These are phyloP conservation scores for Atopsyche davidsoni DNA, from an alignment of 1,140 invertebrate species.

Conservation along the genomic window DNA sequence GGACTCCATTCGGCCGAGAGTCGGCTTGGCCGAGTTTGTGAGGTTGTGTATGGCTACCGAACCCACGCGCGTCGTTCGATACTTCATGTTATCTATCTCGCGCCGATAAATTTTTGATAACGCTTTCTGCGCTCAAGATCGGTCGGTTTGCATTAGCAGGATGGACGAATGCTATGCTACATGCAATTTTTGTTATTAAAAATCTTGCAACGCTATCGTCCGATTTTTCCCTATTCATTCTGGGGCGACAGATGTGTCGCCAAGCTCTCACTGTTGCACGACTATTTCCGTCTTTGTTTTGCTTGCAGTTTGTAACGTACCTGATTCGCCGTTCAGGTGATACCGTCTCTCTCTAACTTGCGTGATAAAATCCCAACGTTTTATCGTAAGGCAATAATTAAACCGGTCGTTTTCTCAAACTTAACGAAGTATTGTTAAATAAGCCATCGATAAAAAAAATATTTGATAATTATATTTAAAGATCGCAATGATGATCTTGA, in stretches of 20 bases:
- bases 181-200: too few relatives aligned
- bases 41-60: constrained; percentile 17
- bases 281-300: constrained; percentile 16
- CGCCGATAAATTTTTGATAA: constrained; percentile 12
- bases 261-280: constrained; percentile 9
- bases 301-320: neutral
- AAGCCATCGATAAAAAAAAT: too few relatives aligned
- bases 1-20: too few relatives aligned
- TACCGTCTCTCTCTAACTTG: constrained; percentile 13
- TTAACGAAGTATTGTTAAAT: too few relatives aligned
- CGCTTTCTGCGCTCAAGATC: neutral
- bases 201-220: too few relatives aligned
- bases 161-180: neutral
- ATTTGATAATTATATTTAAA: too few relatives aligned
- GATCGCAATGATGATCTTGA: too few relatives aligned
- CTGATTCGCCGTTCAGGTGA: neutral
- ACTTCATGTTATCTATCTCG: constrained; percentile 16
- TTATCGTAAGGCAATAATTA: too few relatives aligned
- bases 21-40: neutral
- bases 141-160: neutral
- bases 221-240: constrained; percentile 11
- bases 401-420: too few relatives aligned
- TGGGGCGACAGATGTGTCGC: constrained; percentile 18
- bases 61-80: constrained; percentile 21
- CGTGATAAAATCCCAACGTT: constrained; percentile 15